These are phyloP conservation scores for Arbacia lixula DNA, from an alignment of 53 echinoderm and acorn worm genomes.

Conservation along the genomic window DNA sequence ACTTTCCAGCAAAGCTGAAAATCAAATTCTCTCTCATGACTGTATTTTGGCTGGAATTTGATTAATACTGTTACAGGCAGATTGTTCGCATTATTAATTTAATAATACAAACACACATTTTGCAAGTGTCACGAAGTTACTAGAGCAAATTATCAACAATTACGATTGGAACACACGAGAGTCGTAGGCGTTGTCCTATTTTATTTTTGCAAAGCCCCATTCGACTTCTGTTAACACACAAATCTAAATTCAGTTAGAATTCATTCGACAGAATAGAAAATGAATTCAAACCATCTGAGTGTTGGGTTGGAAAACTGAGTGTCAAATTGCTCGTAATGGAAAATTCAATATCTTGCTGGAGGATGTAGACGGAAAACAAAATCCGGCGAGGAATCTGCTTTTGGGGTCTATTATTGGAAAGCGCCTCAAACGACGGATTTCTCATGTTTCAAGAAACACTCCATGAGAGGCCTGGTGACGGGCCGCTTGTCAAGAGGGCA, in stretches of 20 bases:
- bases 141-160: no score
- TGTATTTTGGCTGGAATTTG: no score
- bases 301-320: constrained; percentile 30
- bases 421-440: constrained; percentile 8
- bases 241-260: background rate
- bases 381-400: constrained; percentile 1
- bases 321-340: constrained; percentile 14
- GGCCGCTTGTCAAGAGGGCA: no score
- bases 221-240: no score
- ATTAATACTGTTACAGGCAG: no score
- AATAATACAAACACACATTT: no score
- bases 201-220: background rate
- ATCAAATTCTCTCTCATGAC: no score
- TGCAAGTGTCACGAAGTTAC: no score
- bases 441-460: constrained; percentile 24
- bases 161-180: no score
- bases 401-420: constrained; percentile 36
- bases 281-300: background rate
- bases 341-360: constrained; percentile 23
- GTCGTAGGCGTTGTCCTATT: constrained; percentile 14
- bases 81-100: no score
- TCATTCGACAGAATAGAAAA: background rate
- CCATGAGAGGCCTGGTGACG: background rate
- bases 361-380: constrained; percentile 25
- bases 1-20: no score